Base-by-base conservation (phyloP, 2,888 invertebrate species). In the Platycnemis pennipes region DNA sequence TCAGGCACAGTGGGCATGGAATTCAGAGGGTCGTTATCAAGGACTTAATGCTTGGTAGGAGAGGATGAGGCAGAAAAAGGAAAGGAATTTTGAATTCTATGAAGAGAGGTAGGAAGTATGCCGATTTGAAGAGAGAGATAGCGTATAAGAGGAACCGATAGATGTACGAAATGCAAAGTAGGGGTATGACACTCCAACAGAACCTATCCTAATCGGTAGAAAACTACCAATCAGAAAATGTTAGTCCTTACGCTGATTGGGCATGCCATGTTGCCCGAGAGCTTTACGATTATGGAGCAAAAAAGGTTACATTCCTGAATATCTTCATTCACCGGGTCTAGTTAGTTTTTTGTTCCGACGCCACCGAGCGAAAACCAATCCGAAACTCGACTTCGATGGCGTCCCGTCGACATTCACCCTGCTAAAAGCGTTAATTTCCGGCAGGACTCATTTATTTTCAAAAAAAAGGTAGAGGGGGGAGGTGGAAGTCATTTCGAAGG, bases 391-490 rank as follows among this genome's bases (percentile, higher is more conserved):
- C 77, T 77, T 77, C 26, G 77, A 77, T 37, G 77, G 37, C 31
- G 77, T 77, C 37, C 69, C 13, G 37, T 77, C 77, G 37, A 37
- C 37, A 31, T 37, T 37, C 16, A 31, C 77, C 77, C 11, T 8
- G 31, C 77, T 77, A 16, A 77, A 77, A 77, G 31, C 77, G 77
- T 77, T 77, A 77, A 77, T 77, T 77, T 77, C 77, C 77, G 77
- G 77, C 77, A 77, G 77, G 77, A 13, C 77, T 77, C 77, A 77
- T 77, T 77, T 77, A 77, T 77, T 77, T 77, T 77, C 69, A 37
- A 77, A 77, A 63, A 63, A 63, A n/a, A 63, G 8, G 63, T 11
- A 49, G 49, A 7, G 49, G 3, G 63, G 37, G 77, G 77, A 77
- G 3, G 63, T 37, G 77, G 77, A 77, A 77, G 77, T 37, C 31